phyloP scores from a whole-genome alignment of 2,113 vertebrate species.

The Peromyscus leucopus region DNA sequence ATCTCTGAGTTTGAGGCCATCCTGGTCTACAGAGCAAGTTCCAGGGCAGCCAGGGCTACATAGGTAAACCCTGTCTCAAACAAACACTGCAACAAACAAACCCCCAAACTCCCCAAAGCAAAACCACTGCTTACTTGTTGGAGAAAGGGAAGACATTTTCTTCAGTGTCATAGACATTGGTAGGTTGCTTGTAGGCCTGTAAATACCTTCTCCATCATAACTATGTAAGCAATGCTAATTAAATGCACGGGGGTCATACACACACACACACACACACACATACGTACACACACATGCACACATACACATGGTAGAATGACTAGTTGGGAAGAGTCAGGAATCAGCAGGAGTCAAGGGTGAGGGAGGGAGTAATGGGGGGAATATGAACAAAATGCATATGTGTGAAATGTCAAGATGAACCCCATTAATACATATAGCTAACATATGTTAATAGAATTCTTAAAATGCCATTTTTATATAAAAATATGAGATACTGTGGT shows the following conservation, averaged over 20 bases:
- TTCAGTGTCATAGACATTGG: background rate
- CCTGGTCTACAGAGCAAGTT: background rate
- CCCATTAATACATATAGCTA: background rate
- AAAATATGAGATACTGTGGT: constrained; percentile 31
- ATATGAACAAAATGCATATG: background rate
- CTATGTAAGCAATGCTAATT: background rate
- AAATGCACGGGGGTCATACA: background rate
- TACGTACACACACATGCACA: background rate
- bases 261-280: background rate
- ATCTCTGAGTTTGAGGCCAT: background rate
- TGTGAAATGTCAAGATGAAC: background rate
- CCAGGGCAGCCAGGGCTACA: background rate
- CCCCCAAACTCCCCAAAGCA: background rate
- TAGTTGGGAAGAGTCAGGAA: background rate
- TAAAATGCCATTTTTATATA: background rate
- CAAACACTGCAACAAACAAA: background rate
- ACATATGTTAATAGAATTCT: background rate
- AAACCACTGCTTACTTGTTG: background rate
- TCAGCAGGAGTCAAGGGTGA: background rate
- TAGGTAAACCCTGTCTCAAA: background rate
- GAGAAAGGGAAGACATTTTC: background rate
- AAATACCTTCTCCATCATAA: background rate
- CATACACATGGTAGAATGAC: background rate
- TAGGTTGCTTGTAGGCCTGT: background rate
- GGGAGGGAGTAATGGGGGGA: background rate